Evolutionary conservation across 35 echinoderm and acorn worm species (phyloP), one percentile per base, ranked within the genome.

Genomic region (Strongylocentrotus purpuratus): DNA sequence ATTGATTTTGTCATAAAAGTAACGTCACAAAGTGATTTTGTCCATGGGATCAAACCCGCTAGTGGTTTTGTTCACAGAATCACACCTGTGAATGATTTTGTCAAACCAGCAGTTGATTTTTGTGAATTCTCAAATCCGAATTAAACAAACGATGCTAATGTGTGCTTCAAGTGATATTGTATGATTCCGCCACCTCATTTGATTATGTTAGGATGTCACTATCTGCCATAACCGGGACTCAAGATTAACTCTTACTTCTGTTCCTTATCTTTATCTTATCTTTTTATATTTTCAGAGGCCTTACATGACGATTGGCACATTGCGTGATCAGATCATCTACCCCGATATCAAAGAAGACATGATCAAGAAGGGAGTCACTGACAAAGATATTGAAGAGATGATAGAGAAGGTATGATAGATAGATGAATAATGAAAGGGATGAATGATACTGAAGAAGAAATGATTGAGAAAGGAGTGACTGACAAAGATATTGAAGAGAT

Each of bases 341-440:
- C 98, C 98, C 15, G 97, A 99, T 95, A 96, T 95, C 60, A 99
- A 99, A 86, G 97, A 98, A 47, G 98, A 99, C 55, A 99, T 99
- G 98, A 13, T 97, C 20, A 96, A 95, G 92, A 98, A 96, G 94
- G 98, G 98, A 20, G 93, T 97, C 31, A 97, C 96, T 22, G 98
- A 99, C 52, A 94, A 96, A 88, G 95, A 99, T 32, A 71, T 99
- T 31, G 95, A 97, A 85, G 95, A 96, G 31, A 97, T 95, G 45
- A 97, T 99, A 31, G 96, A 91, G 35, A 96, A 96, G 95, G 97
- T 98, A 52, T 33, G 91, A 1, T 12, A 0, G 65, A 78, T 78
- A 4, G 25, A 78, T 78, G 65, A 78, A 78, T 70, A 5, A 70
- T 59, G 25, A 28, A 70, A 65, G 61, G 61, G 6, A 4, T 70